These are phyloP conservation scores for Columbina picui DNA, from an alignment of 2,113 vertebrate species.

Conservation along the genomic window DNA sequence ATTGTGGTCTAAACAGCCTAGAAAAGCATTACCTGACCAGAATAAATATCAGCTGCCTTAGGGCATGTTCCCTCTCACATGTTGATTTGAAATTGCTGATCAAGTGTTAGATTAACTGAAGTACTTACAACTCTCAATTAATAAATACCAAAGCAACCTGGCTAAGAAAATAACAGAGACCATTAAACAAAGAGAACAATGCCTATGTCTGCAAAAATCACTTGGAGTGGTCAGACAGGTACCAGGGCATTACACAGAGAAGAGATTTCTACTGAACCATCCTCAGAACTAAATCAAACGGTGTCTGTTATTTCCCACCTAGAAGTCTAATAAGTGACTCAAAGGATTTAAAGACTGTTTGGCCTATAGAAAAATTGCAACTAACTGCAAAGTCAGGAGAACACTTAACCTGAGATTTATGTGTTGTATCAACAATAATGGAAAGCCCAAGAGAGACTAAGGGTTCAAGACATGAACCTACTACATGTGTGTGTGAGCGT, in stretches of 20 bases:
- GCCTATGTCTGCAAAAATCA: neutral
- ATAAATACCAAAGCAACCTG: slow-evolving; percentile 46
- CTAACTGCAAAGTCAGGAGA: slow-evolving; percentile 39
- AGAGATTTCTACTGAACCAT: neutral
- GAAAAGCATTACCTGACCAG: slow-evolving; percentile 54
- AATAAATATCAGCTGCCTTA: slow-evolving; percentile 52
- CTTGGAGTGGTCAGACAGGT: neutral
- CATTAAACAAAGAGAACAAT: slow-evolving; percentile 43
- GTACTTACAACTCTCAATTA: slow-evolving; percentile 57
- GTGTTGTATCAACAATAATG: slow-evolving; percentile 51
- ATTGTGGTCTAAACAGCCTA: slow-evolving; percentile 45
- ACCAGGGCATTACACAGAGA: neutral
- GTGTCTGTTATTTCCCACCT: slow-evolving; percentile 35
- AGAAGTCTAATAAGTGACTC: slow-evolving; percentile 13
- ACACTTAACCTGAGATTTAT: slow-evolving; percentile 63
- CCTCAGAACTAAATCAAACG: neutral
- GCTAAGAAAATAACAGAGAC: slow-evolving; percentile 23
- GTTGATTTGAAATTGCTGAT: slow-evolving; percentile 51
- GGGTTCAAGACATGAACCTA: slow-evolving; percentile 46
- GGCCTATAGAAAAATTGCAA: slow-evolving; percentile 34
- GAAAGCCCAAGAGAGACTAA: slow-evolving; percentile 40
- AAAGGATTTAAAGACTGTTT: slow-evolving; percentile 49
- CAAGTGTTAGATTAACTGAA: slow-evolving; percentile 51
- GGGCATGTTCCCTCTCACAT: slow-evolving; percentile 21
- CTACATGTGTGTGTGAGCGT: slow-evolving; percentile 21